Conservation (phyloP, 2,113 vertebrate genomes). For the Bambusicola thoracicus region DNA sequence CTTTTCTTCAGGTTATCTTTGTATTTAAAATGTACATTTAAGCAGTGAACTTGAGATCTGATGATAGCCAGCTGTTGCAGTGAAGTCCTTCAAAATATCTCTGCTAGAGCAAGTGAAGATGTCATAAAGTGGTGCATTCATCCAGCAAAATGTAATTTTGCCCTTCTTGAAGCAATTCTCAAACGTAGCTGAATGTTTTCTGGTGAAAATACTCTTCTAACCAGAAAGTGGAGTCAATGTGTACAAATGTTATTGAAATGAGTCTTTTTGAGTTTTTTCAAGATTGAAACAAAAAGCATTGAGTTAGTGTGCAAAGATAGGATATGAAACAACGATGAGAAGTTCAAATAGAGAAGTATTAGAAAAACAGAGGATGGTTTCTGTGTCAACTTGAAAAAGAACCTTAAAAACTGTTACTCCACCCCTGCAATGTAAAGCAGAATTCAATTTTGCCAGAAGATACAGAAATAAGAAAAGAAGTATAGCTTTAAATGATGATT, state of each 20-base stretch:
- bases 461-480: neutral
- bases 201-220: neutral
- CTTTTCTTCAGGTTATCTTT: neutral
- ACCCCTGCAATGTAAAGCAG: neutral
- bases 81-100: neutral
- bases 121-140: neutral
- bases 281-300: neutral
- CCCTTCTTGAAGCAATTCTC: neutral
- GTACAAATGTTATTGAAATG: neutral
- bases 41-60: neutral
- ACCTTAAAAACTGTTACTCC: neutral
- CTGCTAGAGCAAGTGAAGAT: neutral
- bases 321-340: neutral
- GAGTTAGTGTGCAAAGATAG: neutral
- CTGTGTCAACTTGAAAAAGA: neutral
- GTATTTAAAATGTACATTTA: neutral
- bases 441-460: neutral
- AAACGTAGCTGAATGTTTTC: neutral
- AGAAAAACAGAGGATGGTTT: neutral
- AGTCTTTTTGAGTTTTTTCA: neutral
- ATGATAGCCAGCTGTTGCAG: neutral
- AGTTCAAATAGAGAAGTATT: neutral
- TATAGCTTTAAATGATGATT: neutral
- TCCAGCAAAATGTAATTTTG: neutral
- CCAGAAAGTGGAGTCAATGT: neutral